Percentiles rank a stretch among this genome's conserved stretches.
Conservation (phyloP, 2,113 vertebrate species). For the Damaliscus lunatus region DNA sequence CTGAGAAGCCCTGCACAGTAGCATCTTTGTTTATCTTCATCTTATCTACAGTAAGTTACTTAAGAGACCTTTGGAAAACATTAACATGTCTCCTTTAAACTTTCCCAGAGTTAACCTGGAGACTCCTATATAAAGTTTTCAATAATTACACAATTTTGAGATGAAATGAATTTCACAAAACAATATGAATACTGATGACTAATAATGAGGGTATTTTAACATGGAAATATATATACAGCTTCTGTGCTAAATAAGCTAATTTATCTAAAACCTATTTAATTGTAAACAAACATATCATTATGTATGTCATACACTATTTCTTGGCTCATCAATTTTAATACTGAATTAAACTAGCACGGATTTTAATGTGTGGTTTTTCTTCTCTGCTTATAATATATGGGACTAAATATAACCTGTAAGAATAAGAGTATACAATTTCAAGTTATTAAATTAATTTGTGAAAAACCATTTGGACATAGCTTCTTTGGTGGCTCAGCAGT, state of each 20-base stretch:
- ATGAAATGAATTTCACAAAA: slow-evolving; percentile 47
- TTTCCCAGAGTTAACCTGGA: neutral
- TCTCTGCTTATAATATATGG: neutral
- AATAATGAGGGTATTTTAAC: slow-evolving; percentile 36
- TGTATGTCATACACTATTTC: neutral
- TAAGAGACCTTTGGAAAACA: neutral
- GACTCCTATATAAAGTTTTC: neutral
- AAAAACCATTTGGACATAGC: neutral
- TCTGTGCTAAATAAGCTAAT: slow-evolving; percentile 34
- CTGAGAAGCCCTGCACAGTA: neutral
- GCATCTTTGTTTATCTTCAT: neutral
- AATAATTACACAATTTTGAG: neutral
- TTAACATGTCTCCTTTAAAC: neutral
- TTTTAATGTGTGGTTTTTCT: neutral
- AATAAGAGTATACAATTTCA: slow-evolving; percentile 18
- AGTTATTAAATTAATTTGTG: slow-evolving; percentile 24
- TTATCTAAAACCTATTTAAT: slow-evolving; percentile 45
- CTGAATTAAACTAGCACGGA: slow-evolving; percentile 22
- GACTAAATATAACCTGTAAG: slow-evolving; percentile 18
- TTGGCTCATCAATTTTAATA: slow-evolving; percentile 36
- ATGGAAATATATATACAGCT: slow-evolving; percentile 3
- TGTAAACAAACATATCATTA: slow-evolving; percentile 31
- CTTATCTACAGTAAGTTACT: neutral
- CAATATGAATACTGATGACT: slow-evolving; percentile 30
- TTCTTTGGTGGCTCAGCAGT: neutral